phyloP scores from a whole-genome alignment of 1,140 invertebrate species.

The Calephelis virginiensis region DNA sequence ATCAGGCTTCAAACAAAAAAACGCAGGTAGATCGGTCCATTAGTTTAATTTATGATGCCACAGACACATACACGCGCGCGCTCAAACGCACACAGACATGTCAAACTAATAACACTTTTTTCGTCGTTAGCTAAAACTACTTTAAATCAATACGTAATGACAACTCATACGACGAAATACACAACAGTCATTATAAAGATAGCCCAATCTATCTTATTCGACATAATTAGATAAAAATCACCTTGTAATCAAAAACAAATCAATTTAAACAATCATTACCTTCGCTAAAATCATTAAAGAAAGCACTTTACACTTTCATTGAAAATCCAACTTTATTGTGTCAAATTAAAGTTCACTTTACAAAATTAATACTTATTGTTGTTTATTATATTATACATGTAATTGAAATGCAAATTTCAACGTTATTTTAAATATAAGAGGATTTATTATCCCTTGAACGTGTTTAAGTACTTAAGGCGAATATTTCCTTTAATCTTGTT shows the following conservation, averaged over 20 bases:
- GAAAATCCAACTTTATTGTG: not conserved
- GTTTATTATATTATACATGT: not conserved
- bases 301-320: not conserved
- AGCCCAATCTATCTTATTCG: not conserved
- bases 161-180: no score
- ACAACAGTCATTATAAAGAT: not conserved
- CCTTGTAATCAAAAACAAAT: slow-evolving; percentile 14
- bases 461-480: slow-evolving; percentile 28
- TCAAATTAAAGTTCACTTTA: not conserved
- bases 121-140: no score
- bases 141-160: no score
- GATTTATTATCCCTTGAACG: slow-evolving; percentile 27
- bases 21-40: no score
- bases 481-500: slow-evolving; percentile 38
- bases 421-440: slow-evolving; percentile 7
- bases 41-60: no score
- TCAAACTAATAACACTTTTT: no score
- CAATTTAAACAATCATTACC: slow-evolving; percentile 3
- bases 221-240: slow-evolving; percentile 11
- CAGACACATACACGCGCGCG: no score
- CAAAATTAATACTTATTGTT: not conserved
- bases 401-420: slow-evolving; percentile 24
- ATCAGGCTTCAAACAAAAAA: no score
- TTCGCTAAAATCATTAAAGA: slow-evolving; percentile 10
- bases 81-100: no score